phyloP scores from a whole-genome alignment of 2,113 vertebrate species.

The Cichladusa arquata region DNA sequence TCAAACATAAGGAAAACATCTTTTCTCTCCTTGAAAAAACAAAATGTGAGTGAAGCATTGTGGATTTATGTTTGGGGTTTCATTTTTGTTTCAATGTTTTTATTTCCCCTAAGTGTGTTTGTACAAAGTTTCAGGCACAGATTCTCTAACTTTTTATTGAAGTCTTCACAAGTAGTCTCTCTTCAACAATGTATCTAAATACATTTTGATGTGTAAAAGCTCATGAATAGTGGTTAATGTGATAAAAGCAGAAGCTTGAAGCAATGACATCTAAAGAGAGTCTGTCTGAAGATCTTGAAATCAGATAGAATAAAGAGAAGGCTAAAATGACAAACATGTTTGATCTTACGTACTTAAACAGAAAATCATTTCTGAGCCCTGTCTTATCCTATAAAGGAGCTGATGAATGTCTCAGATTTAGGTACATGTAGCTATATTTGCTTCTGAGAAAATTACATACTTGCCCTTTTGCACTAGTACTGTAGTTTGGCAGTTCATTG shows the following conservation, averaged over 20 bases:
- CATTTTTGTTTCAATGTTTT: background rate
- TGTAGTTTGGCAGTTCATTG: constrained; percentile 6
- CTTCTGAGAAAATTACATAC: constrained; percentile 27
- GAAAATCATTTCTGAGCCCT: constrained; percentile 54
- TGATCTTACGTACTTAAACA: constrained; percentile 31
- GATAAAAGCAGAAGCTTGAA: constrained; percentile 51
- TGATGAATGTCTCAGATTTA: constrained; percentile 40
- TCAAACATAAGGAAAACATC: background rate
- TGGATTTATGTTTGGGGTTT: background rate
- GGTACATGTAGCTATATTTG: constrained; percentile 45
- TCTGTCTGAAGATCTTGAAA: constrained; percentile 40
- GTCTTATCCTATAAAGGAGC: constrained; percentile 47
- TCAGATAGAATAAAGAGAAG: constrained; percentile 42
- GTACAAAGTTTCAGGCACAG: constrained; percentile 6
- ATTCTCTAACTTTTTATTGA: constrained; percentile 10
- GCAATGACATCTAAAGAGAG: constrained; percentile 45
- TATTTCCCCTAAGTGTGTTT: background rate
- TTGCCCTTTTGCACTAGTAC: constrained; percentile 17
- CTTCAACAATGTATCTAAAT: constrained; percentile 48
- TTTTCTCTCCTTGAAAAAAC: background rate
- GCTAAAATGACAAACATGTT: constrained; percentile 53
- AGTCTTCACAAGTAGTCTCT: background rate
- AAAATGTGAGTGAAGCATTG: background rate
- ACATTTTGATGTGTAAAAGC: constrained; percentile 49
- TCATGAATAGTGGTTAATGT: constrained; percentile 48